Conservation (phyloP, 2,888 invertebrate species). For the Xylota segnis region DNA sequence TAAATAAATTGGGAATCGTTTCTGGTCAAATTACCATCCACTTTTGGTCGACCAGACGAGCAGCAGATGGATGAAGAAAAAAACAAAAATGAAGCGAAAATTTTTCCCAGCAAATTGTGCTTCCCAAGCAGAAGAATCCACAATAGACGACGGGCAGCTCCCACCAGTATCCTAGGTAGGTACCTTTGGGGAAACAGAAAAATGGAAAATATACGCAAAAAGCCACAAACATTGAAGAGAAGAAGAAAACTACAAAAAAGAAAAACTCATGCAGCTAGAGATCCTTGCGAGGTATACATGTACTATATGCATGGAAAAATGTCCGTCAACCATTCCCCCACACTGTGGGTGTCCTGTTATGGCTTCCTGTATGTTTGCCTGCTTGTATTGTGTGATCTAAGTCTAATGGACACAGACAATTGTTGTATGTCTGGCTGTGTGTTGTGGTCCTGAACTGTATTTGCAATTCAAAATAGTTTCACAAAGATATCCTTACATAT, state of each 20-base stretch:
- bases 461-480: constrained; percentile 74
- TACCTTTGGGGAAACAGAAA: constrained; percentile 24
- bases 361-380: constrained; percentile 41
- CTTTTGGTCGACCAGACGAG: constrained; percentile 58
- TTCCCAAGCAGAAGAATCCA: constrained; percentile 44
- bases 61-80: not conserved
- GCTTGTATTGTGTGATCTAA: constrained; percentile 27
- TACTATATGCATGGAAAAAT: constrained; percentile 39
- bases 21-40: constrained; percentile 72
- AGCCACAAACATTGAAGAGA: constrained; percentile 29
- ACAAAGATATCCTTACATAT: constrained; percentile 52
- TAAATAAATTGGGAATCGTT: constrained; percentile 74
- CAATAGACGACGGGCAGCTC: not conserved
- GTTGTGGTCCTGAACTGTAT: constrained; percentile 62
- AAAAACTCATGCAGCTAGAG: constrained; percentile 5
- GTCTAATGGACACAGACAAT: constrained; percentile 63
- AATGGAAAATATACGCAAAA: constrained; percentile 44
- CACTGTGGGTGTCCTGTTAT: constrained; percentile 41
- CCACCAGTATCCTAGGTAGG: not conserved
- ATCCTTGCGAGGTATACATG: constrained; percentile 42
- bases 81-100: constrained; percentile 25
- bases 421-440: constrained; percentile 37
- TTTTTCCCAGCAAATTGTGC: constrained; percentile 42
- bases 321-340: constrained; percentile 30
- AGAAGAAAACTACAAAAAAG: constrained; percentile 5